Conservation (phyloP, 1,140 invertebrate species). For the Condylostylus longicornis region DNA sequence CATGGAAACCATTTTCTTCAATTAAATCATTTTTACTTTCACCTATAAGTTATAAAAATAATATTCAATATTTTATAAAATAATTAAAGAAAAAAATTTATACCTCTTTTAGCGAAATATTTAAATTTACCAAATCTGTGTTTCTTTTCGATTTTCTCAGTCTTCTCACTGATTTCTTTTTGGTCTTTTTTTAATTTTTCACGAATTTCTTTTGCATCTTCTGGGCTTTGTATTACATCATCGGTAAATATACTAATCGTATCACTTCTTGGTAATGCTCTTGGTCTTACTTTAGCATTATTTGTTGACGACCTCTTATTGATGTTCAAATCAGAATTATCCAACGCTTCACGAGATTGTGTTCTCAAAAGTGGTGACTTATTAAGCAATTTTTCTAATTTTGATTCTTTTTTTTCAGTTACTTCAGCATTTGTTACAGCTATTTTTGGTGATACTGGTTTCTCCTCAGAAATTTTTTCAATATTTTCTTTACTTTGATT, state of each 20-base stretch:
- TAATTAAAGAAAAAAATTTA: slow-evolving; percentile 8
- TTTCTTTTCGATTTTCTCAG: background rate
- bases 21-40: background rate
- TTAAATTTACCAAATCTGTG: slow-evolving; percentile 33
- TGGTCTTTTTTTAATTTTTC: no score
- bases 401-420: no score
- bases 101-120: slow-evolving; percentile 38
- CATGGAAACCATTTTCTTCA: background rate
- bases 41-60: background rate
- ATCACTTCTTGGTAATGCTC: background rate
- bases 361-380: no score
- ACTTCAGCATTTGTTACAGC: no score
- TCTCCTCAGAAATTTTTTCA: no score
- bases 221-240: background rate
- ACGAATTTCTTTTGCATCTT: background rate
- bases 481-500: background rate
- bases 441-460: no score
- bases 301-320: no score
- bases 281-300: background rate
- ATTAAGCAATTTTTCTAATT: no score
- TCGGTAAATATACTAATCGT: background rate
- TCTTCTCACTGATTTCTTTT: background rate
- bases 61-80: slow-evolving; percentile 1
- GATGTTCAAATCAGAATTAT: no score
- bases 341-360: no score